Evolutionary conservation across 2,888 invertebrate genomes (phyloP).

Genomic region (Nymphalis c-album): DNA sequence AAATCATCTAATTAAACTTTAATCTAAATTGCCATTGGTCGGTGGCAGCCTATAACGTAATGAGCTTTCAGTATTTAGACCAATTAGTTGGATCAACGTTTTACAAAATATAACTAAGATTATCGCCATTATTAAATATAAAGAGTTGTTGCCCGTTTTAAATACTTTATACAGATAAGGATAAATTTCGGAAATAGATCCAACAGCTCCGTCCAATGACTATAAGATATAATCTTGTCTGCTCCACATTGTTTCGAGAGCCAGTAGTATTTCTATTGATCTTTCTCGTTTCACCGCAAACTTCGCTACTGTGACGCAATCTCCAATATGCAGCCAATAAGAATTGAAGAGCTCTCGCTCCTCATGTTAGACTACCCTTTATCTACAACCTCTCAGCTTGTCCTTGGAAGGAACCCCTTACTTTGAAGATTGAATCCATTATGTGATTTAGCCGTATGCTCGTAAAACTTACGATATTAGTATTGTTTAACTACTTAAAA

Average conservation of each 20-base stretch:
- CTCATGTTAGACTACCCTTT: constrained; percentile 10
- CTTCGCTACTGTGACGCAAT: constrained; percentile 1
- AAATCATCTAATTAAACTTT: too few relatives aligned
- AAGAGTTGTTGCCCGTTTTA: too few relatives aligned
- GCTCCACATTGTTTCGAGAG: background rate
- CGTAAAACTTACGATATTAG: background rate
- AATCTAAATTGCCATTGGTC: too few relatives aligned
- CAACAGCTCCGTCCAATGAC: too few relatives aligned
- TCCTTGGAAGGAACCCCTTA: constrained; percentile 15
- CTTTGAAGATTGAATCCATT: constrained; percentile 24
- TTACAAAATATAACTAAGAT: too few relatives aligned
- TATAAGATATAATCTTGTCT: background rate
- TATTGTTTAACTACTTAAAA: background rate
- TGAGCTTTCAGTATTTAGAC: too few relatives aligned
- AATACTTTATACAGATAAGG: too few relatives aligned
- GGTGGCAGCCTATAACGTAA: too few relatives aligned
- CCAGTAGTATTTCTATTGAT: background rate
- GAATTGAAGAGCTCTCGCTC: constrained; percentile 10
- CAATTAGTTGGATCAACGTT: too few relatives aligned
- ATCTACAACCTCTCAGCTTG: constrained; percentile 11
- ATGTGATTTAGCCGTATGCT: constrained; percentile 6
- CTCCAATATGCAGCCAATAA: constrained; percentile 14
- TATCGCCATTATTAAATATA: too few relatives aligned
- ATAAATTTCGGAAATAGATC: too few relatives aligned
- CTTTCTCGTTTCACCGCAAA: background rate